A percentile compares a stretch with the other conserved stretches of the same genome.
These are phyloP conservation scores for Xestobium rufovillosum DNA, from an alignment of 2,888 invertebrate species.

Conservation along the genomic window DNA sequence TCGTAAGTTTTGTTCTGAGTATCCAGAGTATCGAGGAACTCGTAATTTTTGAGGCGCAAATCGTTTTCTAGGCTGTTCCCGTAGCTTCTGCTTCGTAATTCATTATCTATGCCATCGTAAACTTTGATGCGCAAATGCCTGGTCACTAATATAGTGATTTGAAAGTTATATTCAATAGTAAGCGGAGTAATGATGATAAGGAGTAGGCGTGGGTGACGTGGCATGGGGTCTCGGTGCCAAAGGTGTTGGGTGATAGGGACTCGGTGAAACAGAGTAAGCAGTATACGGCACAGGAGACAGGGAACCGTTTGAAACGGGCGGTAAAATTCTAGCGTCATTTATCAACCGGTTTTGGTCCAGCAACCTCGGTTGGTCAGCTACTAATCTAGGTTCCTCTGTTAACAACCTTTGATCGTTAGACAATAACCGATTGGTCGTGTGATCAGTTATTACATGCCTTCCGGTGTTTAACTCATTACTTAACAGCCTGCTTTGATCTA, in stretches of 20 bases:
- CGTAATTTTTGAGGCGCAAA: constrained; percentile 38
- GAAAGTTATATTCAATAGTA: constrained; percentile 52
- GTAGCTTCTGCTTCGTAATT: constrained; percentile 36
- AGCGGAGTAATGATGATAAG: constrained; percentile 51
- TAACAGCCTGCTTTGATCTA: constrained; percentile 37
- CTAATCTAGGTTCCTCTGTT: constrained; percentile 29
- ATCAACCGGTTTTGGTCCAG: constrained; percentile 34
- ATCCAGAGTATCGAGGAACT: constrained; percentile 33
- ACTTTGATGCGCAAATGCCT: constrained; percentile 36
- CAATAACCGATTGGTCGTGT: constrained; percentile 38
- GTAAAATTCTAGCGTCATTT: constrained; percentile 34
- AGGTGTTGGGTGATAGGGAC: constrained; percentile 47
- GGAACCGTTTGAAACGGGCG: constrained; percentile 30
- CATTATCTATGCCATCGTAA: constrained; percentile 45
- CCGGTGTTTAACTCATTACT: constrained; percentile 31
- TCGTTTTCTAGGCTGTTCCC: constrained; percentile 35
- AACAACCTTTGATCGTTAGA: constrained; percentile 37
- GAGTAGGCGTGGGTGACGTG: constrained; percentile 41
- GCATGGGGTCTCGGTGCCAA: constrained; percentile 38
- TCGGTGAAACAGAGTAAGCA: constrained; percentile 46
- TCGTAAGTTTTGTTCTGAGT: constrained; percentile 40
- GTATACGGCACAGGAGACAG: constrained; percentile 41
- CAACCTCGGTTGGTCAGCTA: constrained; percentile 33
- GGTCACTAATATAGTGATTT: too few relatives aligned
- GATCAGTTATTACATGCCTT: constrained; percentile 33